A percentile compares a stretch with the other conserved stretches of the same genome.
phyloP scores from a whole-genome alignment of 2,888 invertebrate species.

The Myopa testacea region DNA sequence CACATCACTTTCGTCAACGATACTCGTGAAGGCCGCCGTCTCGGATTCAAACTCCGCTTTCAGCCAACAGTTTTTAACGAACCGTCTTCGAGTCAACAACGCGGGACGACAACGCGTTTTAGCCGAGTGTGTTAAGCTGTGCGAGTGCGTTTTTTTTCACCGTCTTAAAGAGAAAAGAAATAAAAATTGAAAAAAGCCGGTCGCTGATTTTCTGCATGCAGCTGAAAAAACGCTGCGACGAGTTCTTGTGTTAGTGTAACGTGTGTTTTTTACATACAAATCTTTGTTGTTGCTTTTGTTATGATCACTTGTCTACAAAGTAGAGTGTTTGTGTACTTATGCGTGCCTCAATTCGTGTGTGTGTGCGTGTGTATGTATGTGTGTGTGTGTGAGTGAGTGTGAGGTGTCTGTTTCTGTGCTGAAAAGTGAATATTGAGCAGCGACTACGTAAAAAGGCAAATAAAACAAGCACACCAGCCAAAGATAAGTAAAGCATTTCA shows the following conservation, averaged over 20 bases:
- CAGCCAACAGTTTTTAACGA: conserved; percentile 49
- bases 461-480: conserved; percentile 13
- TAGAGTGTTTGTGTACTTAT: conserved; percentile 30
- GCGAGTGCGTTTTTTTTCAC: neutral
- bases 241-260: neutral
- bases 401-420: conserved; percentile 54
- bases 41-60: conserved; percentile 13
- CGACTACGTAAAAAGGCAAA: conserved; percentile 18
- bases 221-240: neutral
- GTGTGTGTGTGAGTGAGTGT: conserved; percentile 38
- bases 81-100: conserved; percentile 51
- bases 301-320: neutral
- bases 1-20: conserved; percentile 52
- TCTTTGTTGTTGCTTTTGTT: neutral
- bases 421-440: conserved; percentile 60
- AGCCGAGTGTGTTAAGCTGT: neutral
- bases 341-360: conserved; percentile 14
- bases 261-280: neutral
- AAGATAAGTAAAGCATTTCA: conserved; percentile 24
- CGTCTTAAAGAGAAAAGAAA: neutral
- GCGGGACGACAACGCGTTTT: conserved; percentile 36
- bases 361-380: conserved; percentile 34
- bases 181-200: conserved; percentile 24
- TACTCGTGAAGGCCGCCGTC: conserved; percentile 6
- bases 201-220: conserved; percentile 29